Evolutionary conservation across 2,888 invertebrate genomes (phyloP), one percentile per base, ranked within the genome.

Genomic region (Ormyrus nitidulus): DNA sequence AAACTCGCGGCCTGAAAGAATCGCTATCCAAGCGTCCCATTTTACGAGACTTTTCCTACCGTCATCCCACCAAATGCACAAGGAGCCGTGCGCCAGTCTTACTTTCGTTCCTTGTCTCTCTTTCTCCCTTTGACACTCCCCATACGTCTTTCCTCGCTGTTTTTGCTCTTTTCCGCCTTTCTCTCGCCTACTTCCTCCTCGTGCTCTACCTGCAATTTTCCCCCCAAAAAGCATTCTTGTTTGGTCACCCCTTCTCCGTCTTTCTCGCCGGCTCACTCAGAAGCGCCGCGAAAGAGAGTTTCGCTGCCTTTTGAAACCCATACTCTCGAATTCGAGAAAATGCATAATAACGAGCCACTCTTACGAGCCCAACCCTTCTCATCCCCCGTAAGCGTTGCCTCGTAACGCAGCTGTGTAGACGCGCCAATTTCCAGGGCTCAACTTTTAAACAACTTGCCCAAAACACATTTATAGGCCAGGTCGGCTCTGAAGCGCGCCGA

Each of bases 391-490:
- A 44, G 64, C n/a, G 19, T 6, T 1, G 53, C 34, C 34, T 6
- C 59, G n/a, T 19, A 34, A 13, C 7, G 13, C 19, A 8, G 59
- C 34, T 34, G 34, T 19, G 59, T 34, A 7, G 4, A 59, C 59
- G 59, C 34, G 19, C 34, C 19, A 11, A 34, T 66, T 6, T 11
- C 51, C 5, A 9, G 10, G 7, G 53, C 54, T 11, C 61, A 61
- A 71, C 61, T 71, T 61, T 71, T 71, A 46, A 51, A 71, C 65
- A 82, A 81, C 79, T 83, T 83, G 80, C 76, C 76, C 81, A 77
- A 82, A 80, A 82, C 83, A 84, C 84, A 82, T 84, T 84, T 84
- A 82, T 83, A 84, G 82, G 83, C 81, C 81, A 64, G n/a, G 5
- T n/a, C 11, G 53, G 54, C 13, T 2, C 48, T n/a, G 13, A 13